Evolutionary conservation across 2,888 invertebrate species (phyloP), one percentile per base, ranked within the genome.

Genomic region (Dorcus parallelipipedus): DNA sequence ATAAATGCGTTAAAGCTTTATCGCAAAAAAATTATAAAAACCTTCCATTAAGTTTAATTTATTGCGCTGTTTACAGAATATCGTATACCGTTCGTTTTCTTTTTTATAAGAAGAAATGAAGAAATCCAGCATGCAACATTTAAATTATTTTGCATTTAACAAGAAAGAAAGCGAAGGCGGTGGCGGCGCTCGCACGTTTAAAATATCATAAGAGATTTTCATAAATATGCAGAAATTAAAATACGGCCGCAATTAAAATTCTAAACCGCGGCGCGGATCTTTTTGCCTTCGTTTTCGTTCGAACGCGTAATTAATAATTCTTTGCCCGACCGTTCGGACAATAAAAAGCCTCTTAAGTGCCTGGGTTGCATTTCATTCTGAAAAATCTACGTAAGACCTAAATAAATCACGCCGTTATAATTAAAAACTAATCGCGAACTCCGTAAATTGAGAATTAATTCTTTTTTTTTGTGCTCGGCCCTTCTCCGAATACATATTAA

Each of bases 351-450:
- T 59, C 62, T 62, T 62, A 62, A 45, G 54, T 59, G 62, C 62
- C 26, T 33, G 26, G 14, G 7, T 4, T 56, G 57, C 57, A 55
- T 62, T 62, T 62, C 59, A 62, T 62, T 62, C 57, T 52, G 59
- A 59, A 55, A 62, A 59, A 56, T 59, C 45, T 45, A 53, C 55
- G 60, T 60, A 63, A 60, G 58, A 52, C 59, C 51, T 56, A 61
- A 60, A 64, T 67, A 67, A 67, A 67, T 67, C 67, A 66, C 57
- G 45, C 26, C 45, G 49, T 50, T 59, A 59, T 67, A 69, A 69
- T 69, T 69, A 67, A 69, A 69, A 67, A 67, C 66, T 67, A 69
- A 69, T 69, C 68, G 64, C 65, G 60, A 64, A 66, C 58, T 57
- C 63, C 61, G 62, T 66, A 66, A 64, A 68, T 64, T 67, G 63